Evolutionary conservation across 2,797 vertebrate species (phyloP).

Genomic region (Liparis tanakae): DNA sequence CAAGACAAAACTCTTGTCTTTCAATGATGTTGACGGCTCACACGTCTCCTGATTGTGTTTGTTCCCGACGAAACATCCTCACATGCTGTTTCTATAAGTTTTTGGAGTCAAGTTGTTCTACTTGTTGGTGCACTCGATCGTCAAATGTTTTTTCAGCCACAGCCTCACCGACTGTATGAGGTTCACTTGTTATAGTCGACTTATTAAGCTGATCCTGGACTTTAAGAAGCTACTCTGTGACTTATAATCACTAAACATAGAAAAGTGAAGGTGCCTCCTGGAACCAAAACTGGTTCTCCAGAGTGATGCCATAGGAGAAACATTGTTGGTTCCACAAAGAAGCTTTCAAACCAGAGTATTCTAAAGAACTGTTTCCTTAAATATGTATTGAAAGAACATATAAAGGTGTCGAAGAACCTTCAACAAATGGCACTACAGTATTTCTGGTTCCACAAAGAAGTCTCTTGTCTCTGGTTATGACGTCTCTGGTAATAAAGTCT

Average conservation of each 20-base stretch:
- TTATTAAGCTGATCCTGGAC: neutral
- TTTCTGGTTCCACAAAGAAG: no score
- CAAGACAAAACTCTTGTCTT: constrained; percentile 55
- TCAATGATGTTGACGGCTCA: constrained; percentile 60
- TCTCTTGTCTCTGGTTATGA: no score
- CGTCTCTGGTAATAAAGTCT: no score
- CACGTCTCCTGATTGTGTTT: constrained; percentile 56
- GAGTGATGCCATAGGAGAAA: no score
- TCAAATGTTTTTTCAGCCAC: constrained; percentile 10
- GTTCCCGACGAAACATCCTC: constrained; percentile 24
- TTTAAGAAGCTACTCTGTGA: neutral
- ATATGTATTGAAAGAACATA: no score
- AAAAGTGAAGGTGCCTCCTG: no score
- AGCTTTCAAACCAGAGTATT: no score
- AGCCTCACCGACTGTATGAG: neutral
- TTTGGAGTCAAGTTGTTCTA: constrained; percentile 7
- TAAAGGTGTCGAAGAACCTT: no score
- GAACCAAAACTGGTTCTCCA: no score
- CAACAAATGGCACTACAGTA: no score
- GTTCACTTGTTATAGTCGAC: neutral
- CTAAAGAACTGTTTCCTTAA: no score
- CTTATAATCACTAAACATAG: neutral
- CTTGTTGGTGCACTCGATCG: constrained; percentile 40
- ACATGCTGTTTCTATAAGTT: constrained; percentile 41
- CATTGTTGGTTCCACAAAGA: no score